These are phyloP conservation scores for Papilio xuthus DNA, from an alignment of 1,140 invertebrate species.

Conservation along the genomic window DNA sequence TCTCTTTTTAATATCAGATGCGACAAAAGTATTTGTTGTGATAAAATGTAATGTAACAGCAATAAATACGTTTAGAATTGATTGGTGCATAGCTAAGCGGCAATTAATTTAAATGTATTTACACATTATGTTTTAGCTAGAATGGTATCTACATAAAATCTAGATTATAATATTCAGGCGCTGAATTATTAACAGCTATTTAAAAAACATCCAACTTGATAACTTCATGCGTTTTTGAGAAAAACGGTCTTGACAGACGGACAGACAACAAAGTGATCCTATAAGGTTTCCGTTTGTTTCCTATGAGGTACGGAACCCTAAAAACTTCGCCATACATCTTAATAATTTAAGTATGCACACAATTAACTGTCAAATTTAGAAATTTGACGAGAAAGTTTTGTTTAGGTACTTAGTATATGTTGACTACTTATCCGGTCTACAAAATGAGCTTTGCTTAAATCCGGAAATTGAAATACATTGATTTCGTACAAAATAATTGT, in stretches of 20 bases:
- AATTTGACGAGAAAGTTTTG: too few species aligned
- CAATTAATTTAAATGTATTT: not conserved
- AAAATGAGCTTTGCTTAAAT: not conserved
- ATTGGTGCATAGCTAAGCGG: not conserved
- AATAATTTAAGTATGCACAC: too few species aligned
- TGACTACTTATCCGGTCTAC: too few species aligned
- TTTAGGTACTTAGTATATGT: too few species aligned
- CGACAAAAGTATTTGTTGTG: not conserved
- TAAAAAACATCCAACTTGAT: not conserved
- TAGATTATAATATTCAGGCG: not conserved
- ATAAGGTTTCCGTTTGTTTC: too few species aligned
- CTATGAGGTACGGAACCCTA: too few species aligned
- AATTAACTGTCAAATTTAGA: too few species aligned
- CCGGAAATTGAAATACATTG: not conserved
- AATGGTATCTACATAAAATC: not conserved
- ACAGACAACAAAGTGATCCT: too few species aligned
- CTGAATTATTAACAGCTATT: not conserved
- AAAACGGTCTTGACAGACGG: too few species aligned
- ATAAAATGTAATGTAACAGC: not conserved
- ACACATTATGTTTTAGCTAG: not conserved
- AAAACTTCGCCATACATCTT: too few species aligned
- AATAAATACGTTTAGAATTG: not conserved
- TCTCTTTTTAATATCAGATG: not conserved
- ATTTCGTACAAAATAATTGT: constrained; percentile 32
- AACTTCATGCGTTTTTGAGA: too few species aligned